Conservation (phyloP, 2,888 invertebrate genomes). For the Coelogynopora nodosa region DNA sequence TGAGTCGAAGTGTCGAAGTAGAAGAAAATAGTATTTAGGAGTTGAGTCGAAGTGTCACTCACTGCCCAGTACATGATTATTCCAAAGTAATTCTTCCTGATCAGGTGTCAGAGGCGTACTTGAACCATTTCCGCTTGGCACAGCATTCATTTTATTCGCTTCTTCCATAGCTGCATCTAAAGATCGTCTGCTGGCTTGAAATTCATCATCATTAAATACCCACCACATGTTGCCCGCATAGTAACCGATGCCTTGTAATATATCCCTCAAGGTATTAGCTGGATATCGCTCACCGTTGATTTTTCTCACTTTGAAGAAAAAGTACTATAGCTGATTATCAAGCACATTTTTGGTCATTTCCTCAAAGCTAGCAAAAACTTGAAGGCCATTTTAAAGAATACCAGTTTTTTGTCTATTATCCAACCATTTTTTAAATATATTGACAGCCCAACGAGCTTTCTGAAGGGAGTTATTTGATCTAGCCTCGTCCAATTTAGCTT, state of each 20-base stretch:
- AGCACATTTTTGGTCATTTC: background rate
- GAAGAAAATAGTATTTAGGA: too few relatives aligned
- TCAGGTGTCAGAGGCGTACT: too few relatives aligned
- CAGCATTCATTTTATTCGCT: background rate
- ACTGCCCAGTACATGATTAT: too few relatives aligned
- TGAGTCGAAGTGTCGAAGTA: too few relatives aligned
- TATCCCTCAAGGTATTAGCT: background rate
- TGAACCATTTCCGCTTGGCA: too few relatives aligned
- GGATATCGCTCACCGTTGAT: background rate
- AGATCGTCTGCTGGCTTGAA: background rate
- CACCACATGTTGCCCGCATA: background rate
- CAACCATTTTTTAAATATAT: background rate
- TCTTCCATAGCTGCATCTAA: constrained; percentile 3
- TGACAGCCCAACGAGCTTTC: background rate
- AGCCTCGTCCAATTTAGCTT: too few relatives aligned
- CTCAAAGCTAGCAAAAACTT: background rate
- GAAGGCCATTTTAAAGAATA: background rate
- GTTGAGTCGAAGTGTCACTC: too few relatives aligned
- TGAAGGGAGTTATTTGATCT: background rate
- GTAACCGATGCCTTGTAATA: background rate
- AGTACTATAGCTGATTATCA: background rate
- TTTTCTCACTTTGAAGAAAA: background rate
- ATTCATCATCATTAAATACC: background rate
- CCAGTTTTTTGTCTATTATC: background rate
- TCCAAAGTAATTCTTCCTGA: too few relatives aligned